These are phyloP conservation scores for Porites lutea DNA, from an alignment of 64 coral and sea anemone genomes.

Conservation along the genomic window DNA sequence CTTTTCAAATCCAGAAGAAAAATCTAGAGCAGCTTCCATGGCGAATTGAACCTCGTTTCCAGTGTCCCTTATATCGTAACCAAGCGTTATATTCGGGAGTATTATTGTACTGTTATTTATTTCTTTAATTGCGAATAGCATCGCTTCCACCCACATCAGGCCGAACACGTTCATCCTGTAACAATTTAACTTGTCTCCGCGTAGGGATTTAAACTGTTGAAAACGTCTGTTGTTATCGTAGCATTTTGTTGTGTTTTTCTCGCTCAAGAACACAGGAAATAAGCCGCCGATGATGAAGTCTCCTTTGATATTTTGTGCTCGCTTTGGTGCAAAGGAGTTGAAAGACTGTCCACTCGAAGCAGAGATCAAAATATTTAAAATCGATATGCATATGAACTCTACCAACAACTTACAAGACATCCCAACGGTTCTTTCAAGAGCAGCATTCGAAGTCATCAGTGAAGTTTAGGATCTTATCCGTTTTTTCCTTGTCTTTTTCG, in stretches of 20 bases:
- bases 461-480: background rate
- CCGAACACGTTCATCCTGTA: slow-evolving; percentile 79
- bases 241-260: slow-evolving; percentile 72
- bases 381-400: background rate
- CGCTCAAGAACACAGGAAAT: slow-evolving; percentile 80
- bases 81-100: slow-evolving; percentile 67
- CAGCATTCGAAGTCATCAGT: background rate
- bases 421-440: background rate
- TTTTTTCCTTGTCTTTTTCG: background rate
- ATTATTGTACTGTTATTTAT: slow-evolving; percentile 73
- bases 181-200: slow-evolving; percentile 41
- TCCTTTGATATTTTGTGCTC: slow-evolving; percentile 44
- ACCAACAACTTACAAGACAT: background rate
- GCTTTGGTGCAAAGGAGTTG: background rate
- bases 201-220: slow-evolving; percentile 49
- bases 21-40: slow-evolving; percentile 69
- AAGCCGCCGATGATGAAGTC: slow-evolving; percentile 85
- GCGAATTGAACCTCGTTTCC: slow-evolving; percentile 77
- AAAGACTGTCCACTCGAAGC: background rate
- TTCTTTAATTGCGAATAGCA: slow-evolving; percentile 85
- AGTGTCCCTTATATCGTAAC: slow-evolving; percentile 83
- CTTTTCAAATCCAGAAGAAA: slow-evolving; percentile 14
- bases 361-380: background rate
- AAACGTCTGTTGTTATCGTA: slow-evolving; percentile 4
- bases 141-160: slow-evolving; percentile 95